Conservation (phyloP, 2,113 vertebrate species). For the Anhinga anhinga region DNA sequence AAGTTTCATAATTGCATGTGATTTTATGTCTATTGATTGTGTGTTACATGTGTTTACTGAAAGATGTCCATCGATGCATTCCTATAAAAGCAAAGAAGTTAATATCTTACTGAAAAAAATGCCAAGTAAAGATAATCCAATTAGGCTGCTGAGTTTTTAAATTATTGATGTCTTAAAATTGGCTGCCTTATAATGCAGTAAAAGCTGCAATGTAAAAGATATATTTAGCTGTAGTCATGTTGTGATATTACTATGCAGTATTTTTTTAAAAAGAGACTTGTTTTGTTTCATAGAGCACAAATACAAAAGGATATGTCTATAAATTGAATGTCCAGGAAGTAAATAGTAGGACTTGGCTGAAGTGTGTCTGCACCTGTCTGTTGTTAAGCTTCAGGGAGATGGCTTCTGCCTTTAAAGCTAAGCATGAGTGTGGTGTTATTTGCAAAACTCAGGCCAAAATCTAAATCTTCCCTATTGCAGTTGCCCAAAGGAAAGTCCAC, state of each 20-base stretch:
- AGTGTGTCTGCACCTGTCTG: neutral
- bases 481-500: neutral
- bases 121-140: neutral
- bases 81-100: neutral
- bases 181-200: neutral
- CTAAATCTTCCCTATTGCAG: neutral
- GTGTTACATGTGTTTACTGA: neutral
- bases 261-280: neutral
- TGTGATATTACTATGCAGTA: neutral
- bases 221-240: neutral
- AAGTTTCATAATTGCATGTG: neutral
- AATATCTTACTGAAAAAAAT: neutral
- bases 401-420: neutral
- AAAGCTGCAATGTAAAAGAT: neutral
- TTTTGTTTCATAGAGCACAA: neutral
- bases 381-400: neutral
- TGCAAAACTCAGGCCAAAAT: neutral
- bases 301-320: neutral
- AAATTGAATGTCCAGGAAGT: neutral
- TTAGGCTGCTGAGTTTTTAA: neutral
- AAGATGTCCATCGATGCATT: neutral
- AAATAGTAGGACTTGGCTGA: neutral
- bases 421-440: neutral
- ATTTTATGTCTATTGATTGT: neutral
- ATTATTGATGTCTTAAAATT: conserved; percentile 37